Percentiles rank a stretch among this genome's conserved stretches.
phyloP scores from a whole-genome alignment of 2,888 invertebrate genomes.

The Nephrotoma flavescens region DNA sequence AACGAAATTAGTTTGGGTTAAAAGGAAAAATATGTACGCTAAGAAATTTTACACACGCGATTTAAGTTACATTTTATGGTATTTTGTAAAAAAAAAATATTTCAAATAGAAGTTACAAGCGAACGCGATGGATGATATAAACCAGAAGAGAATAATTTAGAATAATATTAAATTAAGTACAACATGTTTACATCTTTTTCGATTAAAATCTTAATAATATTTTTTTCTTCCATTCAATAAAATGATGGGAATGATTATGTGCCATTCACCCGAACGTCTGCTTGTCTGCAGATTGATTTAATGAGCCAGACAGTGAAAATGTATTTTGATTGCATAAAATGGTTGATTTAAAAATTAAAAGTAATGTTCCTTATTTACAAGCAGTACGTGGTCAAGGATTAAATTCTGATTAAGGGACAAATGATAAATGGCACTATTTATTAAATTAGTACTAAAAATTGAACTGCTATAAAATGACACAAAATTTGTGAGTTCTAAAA shows the following conservation, averaged over 20 bases:
- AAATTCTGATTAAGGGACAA: too few species aligned
- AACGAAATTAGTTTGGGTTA: not conserved
- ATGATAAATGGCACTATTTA: too few species aligned
- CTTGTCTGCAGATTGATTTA: not conserved
- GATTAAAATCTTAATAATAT: not conserved
- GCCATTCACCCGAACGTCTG: not conserved
- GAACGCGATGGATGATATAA: not conserved
- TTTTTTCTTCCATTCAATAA: not conserved
- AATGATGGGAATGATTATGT: not conserved
- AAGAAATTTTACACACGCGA: not conserved
- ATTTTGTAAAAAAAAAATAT: not conserved
- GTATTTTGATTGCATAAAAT: too few species aligned
- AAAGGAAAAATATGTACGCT: not conserved
- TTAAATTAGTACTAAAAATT: too few species aligned
- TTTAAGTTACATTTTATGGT: not conserved
- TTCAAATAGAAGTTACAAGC: not conserved
- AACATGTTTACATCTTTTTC: not conserved
- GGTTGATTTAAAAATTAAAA: too few species aligned
- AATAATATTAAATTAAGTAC: not conserved
- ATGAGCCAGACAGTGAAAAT: not conserved
- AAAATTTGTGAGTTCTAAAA: too few species aligned
- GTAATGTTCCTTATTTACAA: too few species aligned
- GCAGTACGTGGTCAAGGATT: too few species aligned
- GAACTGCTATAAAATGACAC: too few species aligned
- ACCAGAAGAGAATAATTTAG: not conserved